Base-by-base conservation (phyloP, 2,888 invertebrate species). In the Muscina levida region DNA sequence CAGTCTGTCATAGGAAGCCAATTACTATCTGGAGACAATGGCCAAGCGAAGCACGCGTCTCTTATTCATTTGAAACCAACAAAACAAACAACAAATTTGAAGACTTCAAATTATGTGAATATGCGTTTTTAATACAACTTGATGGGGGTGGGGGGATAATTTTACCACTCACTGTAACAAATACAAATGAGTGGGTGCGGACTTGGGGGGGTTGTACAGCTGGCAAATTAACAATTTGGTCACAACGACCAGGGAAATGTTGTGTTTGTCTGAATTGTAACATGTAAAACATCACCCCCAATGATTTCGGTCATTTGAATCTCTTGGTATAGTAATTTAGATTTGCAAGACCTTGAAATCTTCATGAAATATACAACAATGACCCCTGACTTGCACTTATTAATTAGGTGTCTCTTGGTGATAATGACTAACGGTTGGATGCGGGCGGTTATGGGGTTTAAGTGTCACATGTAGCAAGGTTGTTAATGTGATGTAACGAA, bases 21-120 rank as follows among this genome's bases (percentile, higher is more conserved):
- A 68, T 75, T 79, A 57, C 62, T n/a, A 42, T 22, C 2, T 72
- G 15, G 17, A 77, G 53, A 62, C 56, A 70, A 70, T 70, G 65
- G 51, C 66, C 66, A 72, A 62, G 11, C 31, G 46, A 56, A 72
- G 46, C 68, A 48, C 57, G 48, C 53, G 31, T 39, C 8, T 8
- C 8, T 71, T 42, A 42, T 24, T 68, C 31, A 73, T 62, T 42
- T 68, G 24, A 56, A 68, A 53, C 24, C 8, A 15, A 39, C 46
- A 37, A 68, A 71, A 56, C 31, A 31, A 37, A 26, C 22, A 24
- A 24, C 24, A 13, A 31, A 42, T 62, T 37, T 62, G 2, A 5
- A 11, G 8, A 13, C 26, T 56, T 42, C 11, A 42, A 62, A 42
- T 62, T 42, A 13, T 62, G 62, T 62, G 62, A 62, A 62, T 22